Conservation (phyloP, 2,113 vertebrate genomes). For the Rhynchomys soricoides region DNA sequence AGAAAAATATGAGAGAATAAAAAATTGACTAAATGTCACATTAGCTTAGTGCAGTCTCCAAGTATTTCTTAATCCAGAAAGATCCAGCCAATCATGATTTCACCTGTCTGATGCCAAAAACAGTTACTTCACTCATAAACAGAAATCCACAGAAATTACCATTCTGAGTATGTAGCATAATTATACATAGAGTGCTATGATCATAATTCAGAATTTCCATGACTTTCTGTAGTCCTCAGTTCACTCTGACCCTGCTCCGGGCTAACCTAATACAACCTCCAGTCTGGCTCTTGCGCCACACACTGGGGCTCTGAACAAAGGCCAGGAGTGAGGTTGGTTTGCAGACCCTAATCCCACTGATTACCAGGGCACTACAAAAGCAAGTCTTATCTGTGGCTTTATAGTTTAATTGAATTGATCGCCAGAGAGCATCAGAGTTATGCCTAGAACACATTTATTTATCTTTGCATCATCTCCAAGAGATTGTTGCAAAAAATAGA, state of each 20-base stretch:
- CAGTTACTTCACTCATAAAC: background rate
- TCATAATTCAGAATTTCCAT: background rate
- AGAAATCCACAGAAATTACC: constrained; percentile 13
- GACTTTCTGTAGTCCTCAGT: background rate
- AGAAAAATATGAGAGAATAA: constrained; percentile 13
- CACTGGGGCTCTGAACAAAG: background rate
- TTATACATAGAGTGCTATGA: background rate
- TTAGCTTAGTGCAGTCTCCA: background rate
- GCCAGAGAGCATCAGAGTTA: constrained; percentile 51
- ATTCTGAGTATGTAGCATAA: background rate
- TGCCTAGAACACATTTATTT: constrained; percentile 59
- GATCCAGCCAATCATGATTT: background rate
- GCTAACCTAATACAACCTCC: background rate
- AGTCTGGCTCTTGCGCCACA: background rate
- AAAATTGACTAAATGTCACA: constrained; percentile 27
- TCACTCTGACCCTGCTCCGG: background rate
- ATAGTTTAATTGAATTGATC: constrained; percentile 72
- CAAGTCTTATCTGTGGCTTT: constrained; percentile 61
- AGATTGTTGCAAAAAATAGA: constrained; percentile 65
- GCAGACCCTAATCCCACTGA: constrained; percentile 12
- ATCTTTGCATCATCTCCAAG: constrained; percentile 56
- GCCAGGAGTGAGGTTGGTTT: background rate
- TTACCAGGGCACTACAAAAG: constrained; percentile 61
- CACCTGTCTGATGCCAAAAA: background rate
- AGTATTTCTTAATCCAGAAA: constrained; percentile 47